Percentiles rank a stretch among this genome's conserved stretches.
Evolutionary conservation across 2,888 invertebrate species (phyloP).

Genomic region (Apodemia mormo): DNA sequence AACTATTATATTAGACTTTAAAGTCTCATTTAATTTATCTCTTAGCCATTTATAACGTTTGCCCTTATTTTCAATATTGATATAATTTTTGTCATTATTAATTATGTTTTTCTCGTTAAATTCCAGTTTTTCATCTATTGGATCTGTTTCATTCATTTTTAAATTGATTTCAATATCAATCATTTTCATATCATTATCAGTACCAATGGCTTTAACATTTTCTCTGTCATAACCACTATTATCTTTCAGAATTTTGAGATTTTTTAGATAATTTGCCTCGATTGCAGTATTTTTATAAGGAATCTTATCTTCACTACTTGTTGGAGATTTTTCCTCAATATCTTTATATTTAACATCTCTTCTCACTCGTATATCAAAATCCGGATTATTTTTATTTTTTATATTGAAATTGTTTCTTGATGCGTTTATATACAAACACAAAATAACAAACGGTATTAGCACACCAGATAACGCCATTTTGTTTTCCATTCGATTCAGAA

Average conservation of each 20-base stretch:
- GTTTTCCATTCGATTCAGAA: neutral
- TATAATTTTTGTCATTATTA: too few relatives aligned
- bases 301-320: neutral
- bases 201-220: too few relatives aligned
- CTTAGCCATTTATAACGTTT: neutral
- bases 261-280: neutral
- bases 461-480: slow-evolving; percentile 1
- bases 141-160: neutral
- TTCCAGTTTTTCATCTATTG: neutral
- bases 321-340: neutral
- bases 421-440: neutral
- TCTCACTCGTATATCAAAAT: slow-evolving; percentile 5
- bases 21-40: neutral
- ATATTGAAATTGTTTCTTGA: slow-evolving; percentile 3
- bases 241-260: too few relatives aligned
- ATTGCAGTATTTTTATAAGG: neutral
- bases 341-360: neutral
- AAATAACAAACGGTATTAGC: neutral
- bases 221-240: neutral
- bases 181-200: too few relatives aligned
- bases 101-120: neutral
- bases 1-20: neutral
- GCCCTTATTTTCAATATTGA: neutral
- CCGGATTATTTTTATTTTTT: neutral
- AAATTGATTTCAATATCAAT: too few relatives aligned